A percentile compares a stretch with the other conserved stretches of the same genome.
Conservation (phyloP, 2,888 invertebrate species). For the Drosophila rubida region DNA sequence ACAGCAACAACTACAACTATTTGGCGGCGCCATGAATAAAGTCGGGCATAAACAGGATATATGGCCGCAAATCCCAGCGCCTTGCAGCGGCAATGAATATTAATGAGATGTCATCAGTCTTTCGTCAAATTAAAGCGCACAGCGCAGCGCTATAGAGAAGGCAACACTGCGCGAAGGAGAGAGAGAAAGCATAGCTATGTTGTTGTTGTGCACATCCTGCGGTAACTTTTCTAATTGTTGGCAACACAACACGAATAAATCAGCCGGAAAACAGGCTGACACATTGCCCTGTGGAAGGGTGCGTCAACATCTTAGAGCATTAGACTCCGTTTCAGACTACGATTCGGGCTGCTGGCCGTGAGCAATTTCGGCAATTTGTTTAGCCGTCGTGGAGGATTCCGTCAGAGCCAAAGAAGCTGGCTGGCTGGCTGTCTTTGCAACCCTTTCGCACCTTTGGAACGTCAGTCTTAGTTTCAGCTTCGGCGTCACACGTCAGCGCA, state of each 20-base stretch:
- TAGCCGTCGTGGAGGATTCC: constrained; percentile 62
- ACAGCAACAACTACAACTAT: constrained; percentile 32
- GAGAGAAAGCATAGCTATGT: background rate
- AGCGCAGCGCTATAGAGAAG: constrained; percentile 55
- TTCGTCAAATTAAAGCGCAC: constrained; percentile 83
- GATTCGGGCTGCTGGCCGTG: constrained; percentile 11
- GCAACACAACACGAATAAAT: constrained; percentile 82
- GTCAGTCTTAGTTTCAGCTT: constrained; percentile 14
- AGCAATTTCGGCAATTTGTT: constrained; percentile 72
- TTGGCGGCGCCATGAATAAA: constrained; percentile 64
- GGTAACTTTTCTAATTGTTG: constrained; percentile 84
- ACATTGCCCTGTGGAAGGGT: constrained; percentile 38
- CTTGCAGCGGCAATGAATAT: constrained; percentile 84
- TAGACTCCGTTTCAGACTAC: constrained; percentile 4
- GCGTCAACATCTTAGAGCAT: constrained; percentile 21
- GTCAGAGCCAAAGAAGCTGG: constrained; percentile 32
- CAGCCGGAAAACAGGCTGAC: constrained; percentile 71
- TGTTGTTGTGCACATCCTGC: constrained; percentile 66
- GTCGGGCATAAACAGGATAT: constrained; percentile 70
- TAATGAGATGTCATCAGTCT: constrained; percentile 85
- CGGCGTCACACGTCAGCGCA: constrained; percentile 72
- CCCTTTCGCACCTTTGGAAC: constrained; percentile 15
- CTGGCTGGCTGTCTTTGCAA: constrained; percentile 17
- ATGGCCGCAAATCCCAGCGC: constrained; percentile 76
- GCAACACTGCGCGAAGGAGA: constrained; percentile 5